Evolutionary conservation across 2,797 vertebrate genomes (phyloP), one percentile per base, ranked within the genome.

Genomic region (Echiichthys vipera): DNA sequence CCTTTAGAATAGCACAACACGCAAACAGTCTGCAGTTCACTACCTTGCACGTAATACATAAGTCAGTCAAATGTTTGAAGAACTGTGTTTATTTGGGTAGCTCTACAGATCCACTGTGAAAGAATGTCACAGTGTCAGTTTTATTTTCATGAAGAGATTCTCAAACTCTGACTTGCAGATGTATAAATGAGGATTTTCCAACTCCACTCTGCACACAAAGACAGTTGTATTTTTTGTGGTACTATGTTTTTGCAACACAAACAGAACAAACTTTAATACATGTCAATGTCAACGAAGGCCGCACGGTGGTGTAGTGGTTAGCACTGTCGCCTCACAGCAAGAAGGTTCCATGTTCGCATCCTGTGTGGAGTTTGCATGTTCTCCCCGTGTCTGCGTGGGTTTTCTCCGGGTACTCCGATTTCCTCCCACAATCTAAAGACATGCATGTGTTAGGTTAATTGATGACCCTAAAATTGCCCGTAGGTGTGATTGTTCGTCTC

Each of bases 201-300:
- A 3, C 67, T 51, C 64, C 9, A 29, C 22, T 51, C 30, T 46
- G 13, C 50, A 5, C 17, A 12, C 25, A 46, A 43, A 68, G 54
- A 29, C 55, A 30, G 18, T 56, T 70, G 56, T 57, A 30, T 71
- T 71, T 75, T 49, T 24, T 78, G 62, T 76, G 34, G 13, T 69
- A 0, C 15, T 51, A 17, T 51, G 17, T 65, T 74, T 43, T 42
- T 75, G 51, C 47, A 62, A 77, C 69, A 40, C 20, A 78, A 80
- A 78, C n/a, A 63, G 17, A 71, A 9, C 20, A 71, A 62, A 47
- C n/a, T 22, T n/a, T n/a, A n/a, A n/a, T n/a, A n/a, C n/a, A n/a
- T n/a, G n/a, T n/a, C n/a, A n/a, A n/a, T n/a, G n/a, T n/a, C n/a
- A n/a, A n/a, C n/a, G n/a, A n/a, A n/a, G n/a, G n/a, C n/a, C n/a